Evolutionary conservation across 2,113 vertebrate genomes (phyloP), one percentile per base, ranked within the genome.

Genomic region (Microcebus griseorufus): DNA sequence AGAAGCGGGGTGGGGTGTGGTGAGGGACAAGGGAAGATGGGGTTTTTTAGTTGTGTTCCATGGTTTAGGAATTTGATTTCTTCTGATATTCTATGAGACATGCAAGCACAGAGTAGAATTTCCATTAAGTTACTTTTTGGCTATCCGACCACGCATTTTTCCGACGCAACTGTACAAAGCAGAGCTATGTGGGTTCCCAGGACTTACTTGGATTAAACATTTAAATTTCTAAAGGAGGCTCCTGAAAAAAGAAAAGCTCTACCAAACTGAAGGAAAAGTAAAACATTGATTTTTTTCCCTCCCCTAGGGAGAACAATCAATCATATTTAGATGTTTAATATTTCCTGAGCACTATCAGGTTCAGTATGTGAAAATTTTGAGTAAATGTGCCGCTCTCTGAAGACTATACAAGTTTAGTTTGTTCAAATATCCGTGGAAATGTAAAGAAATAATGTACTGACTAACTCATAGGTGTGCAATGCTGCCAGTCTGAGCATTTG

Each of bases 261-360:
- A 73, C 62, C 20, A 92, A 94, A 93, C 58, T 80, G 48, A 34
- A 84, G 22, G 14, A 84, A 96, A 97, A 88, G 48, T 69, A 53
- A 72, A 96, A 80, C 45, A 94, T 86, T 65, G 85, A 94, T 87
- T 96, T 23, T 45, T 45, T 37, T 58, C 53, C 6, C 1, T 3
- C 11, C 20, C 27, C 27, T 29, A 1, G 53, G 60, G 86, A 95
- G 53, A 53, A 58, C 23, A 83, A 92, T 94, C 93, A 80, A 67
- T 97, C 86, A 62, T 75, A 88, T 94, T 94, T 89, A 76, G 93
- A 86, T 72, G 34, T 80, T 95, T 60, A 92, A 72, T 91, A 93
- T 92, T 87, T 75, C 13, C 58, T 70, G 17, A 80, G 42, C 39
- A 55, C 32, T 20, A 32, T 89, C 51, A 39, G 6, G 14, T 84